These are phyloP conservation scores for Cladopsammia gracilis DNA, from an alignment of 64 coral and sea anemone genomes.

Conservation along the genomic window DNA sequence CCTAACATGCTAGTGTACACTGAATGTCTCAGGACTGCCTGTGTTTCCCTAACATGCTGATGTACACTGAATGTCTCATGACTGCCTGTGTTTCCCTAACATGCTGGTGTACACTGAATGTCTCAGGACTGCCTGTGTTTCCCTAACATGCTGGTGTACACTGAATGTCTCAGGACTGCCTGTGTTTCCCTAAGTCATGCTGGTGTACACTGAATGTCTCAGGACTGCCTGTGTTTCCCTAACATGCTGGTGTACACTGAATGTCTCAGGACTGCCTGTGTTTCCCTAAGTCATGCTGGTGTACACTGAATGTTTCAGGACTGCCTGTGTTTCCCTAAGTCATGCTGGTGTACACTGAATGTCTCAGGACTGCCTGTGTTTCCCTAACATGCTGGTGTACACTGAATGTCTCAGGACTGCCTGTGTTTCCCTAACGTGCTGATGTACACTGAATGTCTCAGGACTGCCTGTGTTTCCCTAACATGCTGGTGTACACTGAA, in stretches of 20 bases:
- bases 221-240: not conserved
- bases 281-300: not conserved
- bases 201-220: not conserved
- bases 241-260: not conserved
- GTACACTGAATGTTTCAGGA: not conserved
- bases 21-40: not conserved
- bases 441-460: not conserved
- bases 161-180: not conserved
- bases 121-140: not conserved
- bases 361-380: not conserved
- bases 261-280: too few relatives aligned
- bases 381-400: too few relatives aligned
- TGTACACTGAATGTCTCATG: not conserved
- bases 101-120: not conserved
- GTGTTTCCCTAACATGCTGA: not conserved
- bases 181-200: not conserved
- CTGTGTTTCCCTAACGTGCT: not conserved
- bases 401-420: not conserved
- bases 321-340: not conserved
- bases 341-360: not conserved
- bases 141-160: too few relatives aligned
- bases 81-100: not conserved
- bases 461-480: not conserved
- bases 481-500: not conserved
- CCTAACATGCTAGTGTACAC: too few relatives aligned